Evolutionary conservation across 2,888 invertebrate genomes (phyloP).

Genomic region (Oligia strigilis): DNA sequence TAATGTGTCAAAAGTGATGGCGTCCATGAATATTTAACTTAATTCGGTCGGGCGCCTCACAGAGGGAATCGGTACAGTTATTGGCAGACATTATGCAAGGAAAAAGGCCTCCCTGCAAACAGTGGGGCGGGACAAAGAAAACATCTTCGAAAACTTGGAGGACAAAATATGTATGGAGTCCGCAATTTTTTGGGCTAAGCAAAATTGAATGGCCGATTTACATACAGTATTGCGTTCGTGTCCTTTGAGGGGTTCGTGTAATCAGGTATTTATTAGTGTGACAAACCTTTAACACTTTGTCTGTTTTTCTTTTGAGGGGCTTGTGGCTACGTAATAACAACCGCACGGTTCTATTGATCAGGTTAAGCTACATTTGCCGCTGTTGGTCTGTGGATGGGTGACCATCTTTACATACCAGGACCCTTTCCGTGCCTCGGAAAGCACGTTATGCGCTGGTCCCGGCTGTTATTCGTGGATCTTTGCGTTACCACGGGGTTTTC

Average conservation of each 20-base stretch:
- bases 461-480: background rate
- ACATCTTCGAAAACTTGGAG: slow-evolving; percentile 61
- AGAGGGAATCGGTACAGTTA: slow-evolving; percentile 69
- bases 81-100: slow-evolving; percentile 72
- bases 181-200: slow-evolving; percentile 27
- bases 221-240: slow-evolving; percentile 32
- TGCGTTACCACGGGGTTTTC: background rate
- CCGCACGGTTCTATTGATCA: background rate
- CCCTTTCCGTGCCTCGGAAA: background rate
- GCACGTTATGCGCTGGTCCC: background rate
- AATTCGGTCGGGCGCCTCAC: slow-evolving; percentile 60
- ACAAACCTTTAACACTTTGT: slow-evolving; percentile 8
- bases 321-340: no score
- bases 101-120: slow-evolving; percentile 69
- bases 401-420: background rate
- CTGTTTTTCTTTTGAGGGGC: slow-evolving; percentile 6
- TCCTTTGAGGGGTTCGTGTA: slow-evolving; percentile 5
- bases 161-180: slow-evolving; percentile 44
- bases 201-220: slow-evolving; percentile 29
- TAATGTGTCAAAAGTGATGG: slow-evolving; percentile 67
- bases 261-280: slow-evolving; percentile 16
- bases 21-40: slow-evolving; percentile 66
- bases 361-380: background rate
- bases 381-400: background rate
- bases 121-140: slow-evolving; percentile 64